These are phyloP conservation scores for Rhamphomyia laevipes DNA, from an alignment of 2,888 invertebrate species.

Conservation along the genomic window DNA sequence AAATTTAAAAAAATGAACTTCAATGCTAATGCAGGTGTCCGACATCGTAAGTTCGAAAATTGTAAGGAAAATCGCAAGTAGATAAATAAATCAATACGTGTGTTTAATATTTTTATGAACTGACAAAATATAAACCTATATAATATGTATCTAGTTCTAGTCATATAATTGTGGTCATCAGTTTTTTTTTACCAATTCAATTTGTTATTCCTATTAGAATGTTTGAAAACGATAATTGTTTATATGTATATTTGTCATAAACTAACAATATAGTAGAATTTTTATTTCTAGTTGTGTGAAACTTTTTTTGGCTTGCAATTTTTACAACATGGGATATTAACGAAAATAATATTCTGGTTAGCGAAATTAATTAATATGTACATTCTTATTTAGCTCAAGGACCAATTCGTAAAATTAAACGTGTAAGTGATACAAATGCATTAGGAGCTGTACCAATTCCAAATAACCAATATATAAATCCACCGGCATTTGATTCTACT, in stretches of 20 bases:
- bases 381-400: constrained; percentile 23
- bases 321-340: constrained; percentile 8
- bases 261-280: neutral
- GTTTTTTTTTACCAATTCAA: neutral
- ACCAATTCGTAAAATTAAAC: constrained; percentile 37
- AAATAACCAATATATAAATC: constrained; percentile 4
- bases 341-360: neutral
- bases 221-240: neutral
- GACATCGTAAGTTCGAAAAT: constrained; percentile 36
- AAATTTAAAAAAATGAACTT: constrained; percentile 26
- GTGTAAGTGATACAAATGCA: constrained; percentile 56
- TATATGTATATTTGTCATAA: neutral
- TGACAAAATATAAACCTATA: constrained; percentile 9
- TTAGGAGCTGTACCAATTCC: constrained; percentile 42
- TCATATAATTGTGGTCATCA: constrained; percentile 1
- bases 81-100: no score
- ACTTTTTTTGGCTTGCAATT: constrained; percentile 27
- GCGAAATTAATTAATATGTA: constrained; percentile 7
- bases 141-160: constrained; percentile 1
- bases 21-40: constrained; percentile 32
- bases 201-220: neutral
- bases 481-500: neutral
- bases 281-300: neutral
- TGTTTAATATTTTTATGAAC: neutral
- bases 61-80: constrained; percentile 34